These are phyloP conservation scores for Paragorgia papillata DNA, from an alignment of 92 coral and sea anemone genomes.

Conservation along the genomic window DNA sequence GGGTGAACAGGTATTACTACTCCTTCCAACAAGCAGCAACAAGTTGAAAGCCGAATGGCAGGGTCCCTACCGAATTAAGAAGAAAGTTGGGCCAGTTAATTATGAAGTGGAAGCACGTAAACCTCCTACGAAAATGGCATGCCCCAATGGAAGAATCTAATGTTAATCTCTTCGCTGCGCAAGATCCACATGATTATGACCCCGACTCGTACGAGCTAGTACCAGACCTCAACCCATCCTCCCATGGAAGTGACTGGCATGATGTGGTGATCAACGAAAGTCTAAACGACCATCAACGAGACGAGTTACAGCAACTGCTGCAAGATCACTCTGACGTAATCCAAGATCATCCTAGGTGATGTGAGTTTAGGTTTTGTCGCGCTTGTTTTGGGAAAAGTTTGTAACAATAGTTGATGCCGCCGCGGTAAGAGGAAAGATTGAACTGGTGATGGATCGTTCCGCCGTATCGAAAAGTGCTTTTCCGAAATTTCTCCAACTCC, in stretches of 20 bases:
- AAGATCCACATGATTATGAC: background rate
- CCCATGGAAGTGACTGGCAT: slow-evolving; percentile 3
- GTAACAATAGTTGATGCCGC: too few species aligned
- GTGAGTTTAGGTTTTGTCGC: too few species aligned
- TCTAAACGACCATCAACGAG: slow-evolving; percentile 22
- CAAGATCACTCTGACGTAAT: slow-evolving; percentile 10
- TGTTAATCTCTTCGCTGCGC: background rate
- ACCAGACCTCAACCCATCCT: background rate
- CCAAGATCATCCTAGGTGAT: slow-evolving; percentile 39
- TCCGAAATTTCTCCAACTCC: too few species aligned
- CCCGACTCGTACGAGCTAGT: background rate
- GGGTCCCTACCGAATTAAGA: slow-evolving; percentile 42
- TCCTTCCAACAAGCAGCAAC: slow-evolving; percentile 44
- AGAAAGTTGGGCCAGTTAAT: slow-evolving; percentile 44
- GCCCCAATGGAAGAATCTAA: background rate
- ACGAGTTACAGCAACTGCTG: background rate
- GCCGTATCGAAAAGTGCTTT: too few species aligned
- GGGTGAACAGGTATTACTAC: slow-evolving; percentile 42
- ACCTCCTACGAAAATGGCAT: slow-evolving; percentile 35
- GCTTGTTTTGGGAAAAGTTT: too few species aligned
- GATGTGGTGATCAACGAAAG: slow-evolving; percentile 8
- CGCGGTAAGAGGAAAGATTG: too few species aligned
- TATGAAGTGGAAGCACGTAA: slow-evolving; percentile 55
- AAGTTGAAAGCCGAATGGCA: slow-evolving; percentile 47
- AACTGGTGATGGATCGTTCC: too few species aligned